These are phyloP conservation scores for Globodera rostochiensis DNA, from an alignment of 1,140 invertebrate genomes.

Conservation along the genomic window DNA sequence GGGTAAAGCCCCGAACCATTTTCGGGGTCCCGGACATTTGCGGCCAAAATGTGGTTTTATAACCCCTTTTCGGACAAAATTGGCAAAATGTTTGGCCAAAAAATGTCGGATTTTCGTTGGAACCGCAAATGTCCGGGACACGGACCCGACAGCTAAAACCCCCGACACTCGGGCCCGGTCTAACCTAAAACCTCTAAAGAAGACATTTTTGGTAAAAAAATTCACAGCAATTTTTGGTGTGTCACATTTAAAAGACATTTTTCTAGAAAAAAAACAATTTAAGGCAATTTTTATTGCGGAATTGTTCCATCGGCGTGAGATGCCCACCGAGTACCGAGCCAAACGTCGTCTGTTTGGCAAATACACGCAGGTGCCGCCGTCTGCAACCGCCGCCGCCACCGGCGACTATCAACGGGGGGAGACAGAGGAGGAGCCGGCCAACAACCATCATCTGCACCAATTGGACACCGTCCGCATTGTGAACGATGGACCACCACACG, in stretches of 20 bases:
- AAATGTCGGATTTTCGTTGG: no score
- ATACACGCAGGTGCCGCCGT: conserved; percentile 9
- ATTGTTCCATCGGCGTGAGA: conserved; percentile 62
- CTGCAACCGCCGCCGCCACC: neutral
- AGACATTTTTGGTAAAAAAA: neutral
- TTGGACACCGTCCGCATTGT: neutral
- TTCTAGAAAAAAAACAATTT: neutral
- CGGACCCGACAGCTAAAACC: no score
- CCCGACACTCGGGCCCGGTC: no score
- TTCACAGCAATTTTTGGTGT: neutral
- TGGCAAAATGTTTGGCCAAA: no score
- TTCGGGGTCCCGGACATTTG: no score
- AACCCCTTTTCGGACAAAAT: no score
- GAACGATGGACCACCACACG: neutral
- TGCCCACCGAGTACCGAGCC: conserved; percentile 7
- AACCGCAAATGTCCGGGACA: no score
- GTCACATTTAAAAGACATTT: neutral
- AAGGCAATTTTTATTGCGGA: conserved; percentile 59
- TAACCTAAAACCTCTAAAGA: no score
- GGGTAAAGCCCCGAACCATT: no score
- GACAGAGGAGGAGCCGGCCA: neutral
- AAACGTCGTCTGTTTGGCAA: conserved; percentile 20
- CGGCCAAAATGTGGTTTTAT: no score
- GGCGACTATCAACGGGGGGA: neutral
- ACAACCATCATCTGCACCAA: neutral